Percentiles rank a stretch among this genome's conserved stretches.
These are phyloP conservation scores for Lasioglossum calceatum DNA, from an alignment of 2,888 invertebrate species.

Conservation along the genomic window DNA sequence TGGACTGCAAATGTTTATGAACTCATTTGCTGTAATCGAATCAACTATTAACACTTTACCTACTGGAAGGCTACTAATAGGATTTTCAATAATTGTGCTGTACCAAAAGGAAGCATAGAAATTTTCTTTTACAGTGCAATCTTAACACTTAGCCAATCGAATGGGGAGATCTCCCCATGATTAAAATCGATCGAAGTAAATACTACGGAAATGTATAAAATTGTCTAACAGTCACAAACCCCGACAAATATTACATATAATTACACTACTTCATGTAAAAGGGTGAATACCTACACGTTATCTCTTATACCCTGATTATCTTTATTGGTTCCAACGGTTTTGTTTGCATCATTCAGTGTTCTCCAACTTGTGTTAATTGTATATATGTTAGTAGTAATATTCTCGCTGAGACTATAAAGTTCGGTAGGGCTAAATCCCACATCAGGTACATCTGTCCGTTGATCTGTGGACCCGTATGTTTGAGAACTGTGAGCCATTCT, in stretches of 20 bases:
- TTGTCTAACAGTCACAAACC: background rate
- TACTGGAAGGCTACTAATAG: no score
- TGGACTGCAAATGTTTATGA: background rate
- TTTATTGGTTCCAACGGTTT: constrained; percentile 90
- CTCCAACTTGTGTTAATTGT: constrained; percentile 91
- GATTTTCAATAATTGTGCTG: no score
- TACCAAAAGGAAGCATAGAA: no score
- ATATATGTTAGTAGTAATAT: constrained; percentile 92
- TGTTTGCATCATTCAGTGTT: constrained; percentile 90
- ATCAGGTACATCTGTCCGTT: constrained; percentile 87
- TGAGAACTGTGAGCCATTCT: constrained; percentile 83
- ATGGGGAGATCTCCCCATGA: background rate
- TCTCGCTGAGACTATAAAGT: constrained; percentile 91
- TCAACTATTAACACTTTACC: background rate
- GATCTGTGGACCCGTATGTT: constrained; percentile 83
- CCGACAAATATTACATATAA: background rate
- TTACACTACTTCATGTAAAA: background rate
- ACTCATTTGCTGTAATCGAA: background rate
- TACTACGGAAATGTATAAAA: background rate
- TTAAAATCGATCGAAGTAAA: background rate
- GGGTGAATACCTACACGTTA: constrained; percentile 86
- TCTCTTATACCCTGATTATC: constrained; percentile 90
- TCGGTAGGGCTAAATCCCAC: constrained; percentile 91
- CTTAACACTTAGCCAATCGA: no score
- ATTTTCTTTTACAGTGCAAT: no score